These are phyloP conservation scores for Chiloscyllium punctatum DNA, from an alignment of 2,797 vertebrate species.

Conservation along the genomic window DNA sequence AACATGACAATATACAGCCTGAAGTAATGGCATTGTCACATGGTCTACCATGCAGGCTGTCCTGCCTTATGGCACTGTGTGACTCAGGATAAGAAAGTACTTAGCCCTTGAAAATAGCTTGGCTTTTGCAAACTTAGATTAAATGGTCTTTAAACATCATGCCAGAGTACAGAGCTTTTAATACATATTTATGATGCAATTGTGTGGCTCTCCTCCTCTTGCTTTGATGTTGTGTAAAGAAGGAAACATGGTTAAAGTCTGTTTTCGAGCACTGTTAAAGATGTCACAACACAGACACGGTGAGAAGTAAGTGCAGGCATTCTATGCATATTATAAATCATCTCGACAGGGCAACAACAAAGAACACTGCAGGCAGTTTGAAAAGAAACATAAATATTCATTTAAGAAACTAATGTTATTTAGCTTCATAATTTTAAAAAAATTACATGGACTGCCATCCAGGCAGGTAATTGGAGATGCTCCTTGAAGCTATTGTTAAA, in stretches of 20 bases:
- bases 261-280: background rate
- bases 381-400: slow-evolving; percentile 29
- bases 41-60: background rate
- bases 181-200: background rate
- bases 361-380: background rate
- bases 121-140: background rate
- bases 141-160: background rate
- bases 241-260: background rate
- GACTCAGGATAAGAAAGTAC: background rate
- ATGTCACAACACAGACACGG: background rate
- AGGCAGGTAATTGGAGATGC: background rate
- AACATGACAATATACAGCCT: background rate
- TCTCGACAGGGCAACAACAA: background rate
- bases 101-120: background rate
- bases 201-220: background rate
- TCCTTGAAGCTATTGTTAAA: background rate
- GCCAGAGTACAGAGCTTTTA: background rate
- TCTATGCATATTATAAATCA: slow-evolving; percentile 1
- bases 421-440: slow-evolving; percentile 18
- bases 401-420: slow-evolving; percentile 29
- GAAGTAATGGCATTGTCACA: background rate
- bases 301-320: background rate
- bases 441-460: background rate
- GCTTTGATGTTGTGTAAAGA: background rate
- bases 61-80: background rate